Base-by-base conservation (phyloP, 2,888 invertebrate genomes). In the Drosophila bunnanda region DNA sequence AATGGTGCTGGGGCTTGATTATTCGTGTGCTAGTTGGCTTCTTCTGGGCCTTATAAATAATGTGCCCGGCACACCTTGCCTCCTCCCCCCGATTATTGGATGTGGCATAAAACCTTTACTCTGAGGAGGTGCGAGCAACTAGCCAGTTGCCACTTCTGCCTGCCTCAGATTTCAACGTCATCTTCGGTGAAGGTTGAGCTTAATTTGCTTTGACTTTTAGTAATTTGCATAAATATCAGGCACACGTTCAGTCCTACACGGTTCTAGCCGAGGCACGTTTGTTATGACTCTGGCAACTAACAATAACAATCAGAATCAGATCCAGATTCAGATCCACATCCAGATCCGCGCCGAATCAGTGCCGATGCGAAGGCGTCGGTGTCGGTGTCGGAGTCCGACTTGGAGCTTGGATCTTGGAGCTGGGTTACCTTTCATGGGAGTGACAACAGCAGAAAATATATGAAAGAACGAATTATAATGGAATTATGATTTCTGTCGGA, bases 201-300 rank as follows among this genome's bases (percentile, higher is more conserved):
- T 88, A 83, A 88, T 89, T 89, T 89, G 82, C 80, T 80, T 88
- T 89, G 89, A 89, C 89, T 88, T 80, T 84, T 82, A 76, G 82
- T 80, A 89, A 89, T 89, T 86, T 88, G 80, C 88, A 88, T 89
- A 89, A 89, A 88, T 88, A 88, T 86, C 78, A 75, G 59, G 82
- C 79, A 78, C 80, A 72, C 68, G 59, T 52, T 66, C 55, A 73
- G 54, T 65, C 44, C 67, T 50, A 57, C 48, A 38, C 64, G 54
- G 53, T 43, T 34, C 36, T 58, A 15, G 53, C 48, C 62, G 34
- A 53, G 72, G 32, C 53, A 56, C 69, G 66, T 61, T 71, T 75
- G 57, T 73, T 65, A 61, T 74, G 57, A 67, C 74, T 74, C 67
- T 67, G 54, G 67, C 68, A 69, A 71, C 73, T 88, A 76, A 79